These are phyloP conservation scores for Poecilia latipinna DNA, from an alignment of 2,113 vertebrate species.

Conservation along the genomic window DNA sequence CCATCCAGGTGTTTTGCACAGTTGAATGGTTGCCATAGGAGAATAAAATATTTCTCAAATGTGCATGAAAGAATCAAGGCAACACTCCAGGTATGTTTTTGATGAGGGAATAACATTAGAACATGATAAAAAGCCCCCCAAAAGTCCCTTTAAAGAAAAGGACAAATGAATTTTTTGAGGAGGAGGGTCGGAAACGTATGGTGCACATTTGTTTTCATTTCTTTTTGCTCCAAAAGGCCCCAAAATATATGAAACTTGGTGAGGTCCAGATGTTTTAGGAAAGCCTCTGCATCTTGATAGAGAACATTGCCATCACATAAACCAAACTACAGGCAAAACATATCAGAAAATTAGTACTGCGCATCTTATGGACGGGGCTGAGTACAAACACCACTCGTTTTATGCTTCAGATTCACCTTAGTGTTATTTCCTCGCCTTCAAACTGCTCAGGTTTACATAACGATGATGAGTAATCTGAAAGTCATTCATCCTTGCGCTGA, in stretches of 20 bases:
- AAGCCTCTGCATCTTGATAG: no score
- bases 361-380: neutral
- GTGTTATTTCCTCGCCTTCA: neutral
- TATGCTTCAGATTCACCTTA: constrained; percentile 10
- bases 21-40: no score
- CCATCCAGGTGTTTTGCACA: no score
- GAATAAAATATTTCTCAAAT: no score
- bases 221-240: neutral
- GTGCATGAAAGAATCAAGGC: no score
- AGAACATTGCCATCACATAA: neutral
- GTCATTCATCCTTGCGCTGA: neutral
- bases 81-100: no score
- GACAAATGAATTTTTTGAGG: no score
- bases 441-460: constrained; percentile 20
- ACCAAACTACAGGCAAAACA: neutral
- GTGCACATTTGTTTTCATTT: neutral
- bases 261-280: neutral
- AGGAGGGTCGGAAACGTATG: neutral
- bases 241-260: neutral
- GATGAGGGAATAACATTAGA: no score
- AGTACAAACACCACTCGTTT: neutral
- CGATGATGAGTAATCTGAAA: constrained; percentile 40
- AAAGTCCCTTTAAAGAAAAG: no score
- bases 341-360: neutral
- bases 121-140: no score